phyloP scores from a whole-genome alignment of 2,888 invertebrate species.

The Unio pictorum region DNA sequence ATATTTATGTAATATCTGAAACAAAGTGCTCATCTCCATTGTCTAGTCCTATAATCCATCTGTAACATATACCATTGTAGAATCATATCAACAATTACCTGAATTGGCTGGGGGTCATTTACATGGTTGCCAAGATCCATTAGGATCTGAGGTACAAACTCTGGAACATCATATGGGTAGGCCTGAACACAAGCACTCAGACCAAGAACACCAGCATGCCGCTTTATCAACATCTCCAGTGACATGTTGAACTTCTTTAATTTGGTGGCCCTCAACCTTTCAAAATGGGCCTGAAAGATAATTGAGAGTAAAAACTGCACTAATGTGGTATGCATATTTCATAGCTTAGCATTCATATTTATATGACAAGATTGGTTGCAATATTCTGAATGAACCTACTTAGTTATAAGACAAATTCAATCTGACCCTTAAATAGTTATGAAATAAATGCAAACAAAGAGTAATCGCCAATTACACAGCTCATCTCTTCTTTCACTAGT shows the following conservation, averaged over 20 bases:
- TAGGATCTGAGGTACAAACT: slow-evolving; percentile 84
- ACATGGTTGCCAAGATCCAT: slow-evolving; percentile 85
- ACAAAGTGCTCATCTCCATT: not conserved
- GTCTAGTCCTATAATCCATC: not conserved
- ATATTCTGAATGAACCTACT: no score
- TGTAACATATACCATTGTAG: no score
- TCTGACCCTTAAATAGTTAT: no score
- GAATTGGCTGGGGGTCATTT: slow-evolving; percentile 90
- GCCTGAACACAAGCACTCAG: slow-evolving; percentile 90
- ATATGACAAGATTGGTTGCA: not conserved
- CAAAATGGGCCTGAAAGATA: slow-evolving; percentile 75
- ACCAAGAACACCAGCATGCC: slow-evolving; percentile 89
- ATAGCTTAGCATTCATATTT: not conserved
- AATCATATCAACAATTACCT: slow-evolving; percentile 73
- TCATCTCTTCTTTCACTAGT: no score
- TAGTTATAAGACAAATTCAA: no score
- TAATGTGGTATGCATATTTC: not conserved
- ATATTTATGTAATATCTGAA: no score
- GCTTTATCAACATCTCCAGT: slow-evolving; percentile 61
- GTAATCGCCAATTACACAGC: no score
- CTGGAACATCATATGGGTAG: slow-evolving; percentile 89
- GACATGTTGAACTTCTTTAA: slow-evolving; percentile 48
- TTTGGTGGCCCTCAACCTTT: slow-evolving; percentile 69
- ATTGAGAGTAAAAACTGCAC: not conserved
- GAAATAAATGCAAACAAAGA: no score